Conservation (phyloP, 53 echinoderm and acorn worm genomes). For the Glandiceps talaboti region DNA sequence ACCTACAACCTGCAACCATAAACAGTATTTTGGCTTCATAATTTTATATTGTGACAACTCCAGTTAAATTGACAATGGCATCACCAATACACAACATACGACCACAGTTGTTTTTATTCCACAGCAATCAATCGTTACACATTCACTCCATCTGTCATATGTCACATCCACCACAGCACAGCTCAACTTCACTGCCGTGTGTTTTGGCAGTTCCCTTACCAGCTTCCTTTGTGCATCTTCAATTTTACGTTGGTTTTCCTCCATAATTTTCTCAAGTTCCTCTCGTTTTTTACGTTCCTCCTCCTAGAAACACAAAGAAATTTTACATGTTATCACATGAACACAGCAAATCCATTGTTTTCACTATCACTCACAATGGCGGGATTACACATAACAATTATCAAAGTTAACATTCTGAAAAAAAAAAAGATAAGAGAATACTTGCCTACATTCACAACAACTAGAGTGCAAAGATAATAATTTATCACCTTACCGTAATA, state of each 20-base stretch:
- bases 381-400: not conserved
- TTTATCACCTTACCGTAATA: not conserved
- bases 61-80: too few species aligned
- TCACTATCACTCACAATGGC: not conserved
- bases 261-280: slow-evolving; percentile 79
- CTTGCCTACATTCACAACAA: not conserved
- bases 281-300: slow-evolving; percentile 60
- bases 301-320: slow-evolving; percentile 38
- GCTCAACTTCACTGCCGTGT: not conserved
- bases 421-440: not conserved
- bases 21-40: too few species aligned
- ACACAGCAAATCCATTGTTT: too few species aligned
- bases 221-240: slow-evolving; percentile 96
- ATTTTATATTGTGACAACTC: too few species aligned
- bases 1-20: too few species aligned
- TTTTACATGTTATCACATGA: not conserved
- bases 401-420: not conserved
- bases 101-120: too few species aligned
- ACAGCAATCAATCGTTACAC: too few species aligned
- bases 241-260: slow-evolving; percentile 73
- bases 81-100: too few species aligned
- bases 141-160: too few species aligned
- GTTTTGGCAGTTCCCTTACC: slow-evolving; percentile 36
- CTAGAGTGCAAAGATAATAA: not conserved
- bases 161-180: not conserved